A percentile compares a stretch with the other conserved stretches of the same genome.
These are phyloP conservation scores for Neomicropteryx cornuta DNA, from an alignment of 1,140 invertebrate genomes.

Conservation along the genomic window DNA sequence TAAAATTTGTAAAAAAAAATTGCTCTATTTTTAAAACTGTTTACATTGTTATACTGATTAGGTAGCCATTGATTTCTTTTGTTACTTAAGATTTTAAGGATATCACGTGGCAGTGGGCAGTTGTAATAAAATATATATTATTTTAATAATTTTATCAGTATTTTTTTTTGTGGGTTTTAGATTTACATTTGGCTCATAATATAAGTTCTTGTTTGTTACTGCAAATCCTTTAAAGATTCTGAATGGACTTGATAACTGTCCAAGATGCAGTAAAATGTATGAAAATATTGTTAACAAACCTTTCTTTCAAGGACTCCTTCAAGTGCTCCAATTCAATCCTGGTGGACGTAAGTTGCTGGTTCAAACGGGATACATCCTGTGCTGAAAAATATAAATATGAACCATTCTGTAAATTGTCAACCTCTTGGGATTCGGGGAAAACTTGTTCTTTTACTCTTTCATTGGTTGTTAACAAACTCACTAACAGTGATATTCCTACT, in stretches of 20 bases:
- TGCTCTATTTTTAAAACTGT: no score
- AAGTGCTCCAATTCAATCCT: slow-evolving; percentile 38
- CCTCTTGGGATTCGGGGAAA: no score
- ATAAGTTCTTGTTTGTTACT: not conserved
- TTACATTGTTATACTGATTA: no score
- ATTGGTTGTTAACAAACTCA: no score
- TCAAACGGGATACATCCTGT: slow-evolving; percentile 39
- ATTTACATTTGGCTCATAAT: not conserved
- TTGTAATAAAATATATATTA: no score
- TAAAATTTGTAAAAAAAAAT: no score
- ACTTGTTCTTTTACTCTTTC: no score
- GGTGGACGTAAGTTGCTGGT: slow-evolving; percentile 38
- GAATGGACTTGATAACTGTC: not conserved
- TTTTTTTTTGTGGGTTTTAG: not conserved
- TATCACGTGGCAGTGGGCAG: no score
- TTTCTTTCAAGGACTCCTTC: slow-evolving; percentile 35
- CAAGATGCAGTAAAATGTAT: slow-evolving; percentile 1
- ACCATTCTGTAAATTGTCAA: no score
- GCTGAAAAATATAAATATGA: not conserved
- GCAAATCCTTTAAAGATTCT: not conserved
- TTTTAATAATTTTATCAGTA: no score
- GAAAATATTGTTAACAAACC: slow-evolving; percentile 18
- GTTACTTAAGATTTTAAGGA: no score
- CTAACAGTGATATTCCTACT: slow-evolving; percentile 25
- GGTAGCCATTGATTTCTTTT: no score